Conservation (phyloP, 2,888 invertebrate genomes). For the Teleogryllus oceanicus region DNA sequence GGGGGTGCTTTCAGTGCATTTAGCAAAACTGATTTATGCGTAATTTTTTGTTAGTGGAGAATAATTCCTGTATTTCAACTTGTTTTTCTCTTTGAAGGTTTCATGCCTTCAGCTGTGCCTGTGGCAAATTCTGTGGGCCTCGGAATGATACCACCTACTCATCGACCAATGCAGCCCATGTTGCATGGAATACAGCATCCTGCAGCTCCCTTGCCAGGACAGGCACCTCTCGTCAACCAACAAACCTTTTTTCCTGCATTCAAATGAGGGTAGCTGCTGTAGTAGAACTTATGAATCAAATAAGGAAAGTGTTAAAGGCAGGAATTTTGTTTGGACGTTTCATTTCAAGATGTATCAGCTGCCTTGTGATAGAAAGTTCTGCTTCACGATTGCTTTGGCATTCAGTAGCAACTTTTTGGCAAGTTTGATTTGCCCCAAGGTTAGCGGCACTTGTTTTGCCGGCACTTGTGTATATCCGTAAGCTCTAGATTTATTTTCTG, state of each 20-base stretch:
- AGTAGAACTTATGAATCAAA: background rate
- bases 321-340: background rate
- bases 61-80: background rate
- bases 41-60: background rate
- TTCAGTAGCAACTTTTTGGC: background rate
- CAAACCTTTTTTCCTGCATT: conserved; percentile 31
- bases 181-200: background rate
- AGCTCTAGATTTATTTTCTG: background rate
- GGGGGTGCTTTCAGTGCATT: too few species aligned
- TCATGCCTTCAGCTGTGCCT: background rate
- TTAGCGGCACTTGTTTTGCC: background rate
- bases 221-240: background rate
- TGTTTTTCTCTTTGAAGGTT: background rate
- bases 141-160: background rate
- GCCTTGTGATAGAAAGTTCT: background rate
- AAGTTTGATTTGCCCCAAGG: background rate
- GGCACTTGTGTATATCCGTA: background rate
- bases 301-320: background rate
- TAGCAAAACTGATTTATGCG: too few species aligned
- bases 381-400: background rate
- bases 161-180: background rate
- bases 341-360: background rate
- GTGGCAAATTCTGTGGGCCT: background rate
- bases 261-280: conserved; percentile 29
- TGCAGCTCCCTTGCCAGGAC: background rate